A percentile compares a stretch with the other conserved stretches of the same genome.
Conservation (phyloP, 2,113 vertebrate species). For the Pollachius pollachius region DNA sequence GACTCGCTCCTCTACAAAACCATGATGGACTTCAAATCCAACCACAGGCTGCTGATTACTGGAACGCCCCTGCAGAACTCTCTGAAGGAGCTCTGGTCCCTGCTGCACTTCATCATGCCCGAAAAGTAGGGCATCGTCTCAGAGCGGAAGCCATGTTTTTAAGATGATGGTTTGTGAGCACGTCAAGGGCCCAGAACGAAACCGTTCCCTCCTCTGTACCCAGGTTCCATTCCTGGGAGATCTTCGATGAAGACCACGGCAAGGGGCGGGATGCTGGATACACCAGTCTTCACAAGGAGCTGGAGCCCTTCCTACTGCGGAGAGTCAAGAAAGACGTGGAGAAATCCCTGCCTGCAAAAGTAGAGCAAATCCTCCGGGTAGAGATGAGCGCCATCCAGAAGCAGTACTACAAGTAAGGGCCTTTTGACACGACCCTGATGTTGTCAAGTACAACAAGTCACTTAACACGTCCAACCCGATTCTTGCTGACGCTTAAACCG, state of each 20-base stretch:
- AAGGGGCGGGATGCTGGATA: conserved; percentile 96
- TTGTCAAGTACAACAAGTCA: not conserved
- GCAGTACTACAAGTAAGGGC: conserved; percentile 95
- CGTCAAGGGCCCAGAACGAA: too few species aligned
- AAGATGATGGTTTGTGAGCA: not conserved
- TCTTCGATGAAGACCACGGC: conserved; percentile 96
- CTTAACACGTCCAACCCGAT: not conserved
- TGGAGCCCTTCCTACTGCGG: conserved; percentile 94
- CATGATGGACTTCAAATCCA: conserved; percentile 97
- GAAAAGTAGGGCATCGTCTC: conserved; percentile 85
- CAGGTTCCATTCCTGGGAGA: conserved; percentile 97
- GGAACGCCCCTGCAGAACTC: conserved; percentile 98
- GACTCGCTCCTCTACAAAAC: conserved; percentile 98
- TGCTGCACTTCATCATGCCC: conserved; percentile 98
- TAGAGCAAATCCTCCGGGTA: conserved; percentile 96
- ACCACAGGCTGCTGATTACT: conserved; percentile 96
- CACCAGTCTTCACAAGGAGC: conserved; percentile 95
- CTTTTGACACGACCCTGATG: not conserved
- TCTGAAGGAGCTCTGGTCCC: conserved; percentile 97
- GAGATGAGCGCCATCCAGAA: conserved; percentile 99
- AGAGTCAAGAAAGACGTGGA: conserved; percentile 98
- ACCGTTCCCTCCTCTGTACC: not conserved
- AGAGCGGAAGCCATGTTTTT: not conserved
- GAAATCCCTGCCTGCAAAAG: conserved; percentile 97
- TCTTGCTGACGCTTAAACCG: not conserved